Conservation (phyloP, 2,888 invertebrate genomes). For the Theristus sp. region DNA sequence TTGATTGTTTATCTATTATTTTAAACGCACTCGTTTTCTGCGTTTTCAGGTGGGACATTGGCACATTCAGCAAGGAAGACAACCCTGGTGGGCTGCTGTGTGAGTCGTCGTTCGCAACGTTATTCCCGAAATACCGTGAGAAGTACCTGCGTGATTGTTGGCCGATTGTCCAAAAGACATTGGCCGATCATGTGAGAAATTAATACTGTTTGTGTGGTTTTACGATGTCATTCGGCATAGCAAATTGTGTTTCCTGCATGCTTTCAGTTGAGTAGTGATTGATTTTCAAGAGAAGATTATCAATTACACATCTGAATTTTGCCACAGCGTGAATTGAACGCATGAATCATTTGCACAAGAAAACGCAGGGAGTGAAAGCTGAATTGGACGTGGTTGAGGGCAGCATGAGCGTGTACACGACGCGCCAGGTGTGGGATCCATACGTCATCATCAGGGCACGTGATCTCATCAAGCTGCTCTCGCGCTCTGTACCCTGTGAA, state of each 20-base stretch:
- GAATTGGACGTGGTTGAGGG: slow-evolving; percentile 81
- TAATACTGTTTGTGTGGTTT: no score
- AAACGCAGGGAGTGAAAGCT: slow-evolving; percentile 49
- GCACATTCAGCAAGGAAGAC: slow-evolving; percentile 56
- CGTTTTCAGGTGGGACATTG: no score
- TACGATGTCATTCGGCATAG: no score
- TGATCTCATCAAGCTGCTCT: slow-evolving; percentile 80
- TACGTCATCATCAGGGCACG: slow-evolving; percentile 86
- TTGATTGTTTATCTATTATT: no score
- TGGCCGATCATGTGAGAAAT: slow-evolving; percentile 47
- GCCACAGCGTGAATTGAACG: no score
- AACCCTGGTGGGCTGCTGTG: slow-evolving; percentile 70
- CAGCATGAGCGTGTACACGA: slow-evolving; percentile 80
- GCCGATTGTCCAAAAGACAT: slow-evolving; percentile 71
- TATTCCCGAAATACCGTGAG: slow-evolving; percentile 93
- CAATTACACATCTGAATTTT: no score
- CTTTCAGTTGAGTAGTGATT: no score
- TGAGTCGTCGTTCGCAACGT: slow-evolving; percentile 84
- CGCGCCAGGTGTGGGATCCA: slow-evolving; percentile 90
- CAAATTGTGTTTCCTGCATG: no score
- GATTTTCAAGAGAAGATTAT: no score
- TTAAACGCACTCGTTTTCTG: no score
- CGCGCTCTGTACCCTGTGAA: slow-evolving; percentile 87
- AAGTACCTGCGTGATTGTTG: slow-evolving; percentile 82
- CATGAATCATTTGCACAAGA: no score